Evolutionary conservation across 2,888 invertebrate species (phyloP), one percentile per base, ranked within the genome.

Genomic region (Cremastinae sp.): DNA sequence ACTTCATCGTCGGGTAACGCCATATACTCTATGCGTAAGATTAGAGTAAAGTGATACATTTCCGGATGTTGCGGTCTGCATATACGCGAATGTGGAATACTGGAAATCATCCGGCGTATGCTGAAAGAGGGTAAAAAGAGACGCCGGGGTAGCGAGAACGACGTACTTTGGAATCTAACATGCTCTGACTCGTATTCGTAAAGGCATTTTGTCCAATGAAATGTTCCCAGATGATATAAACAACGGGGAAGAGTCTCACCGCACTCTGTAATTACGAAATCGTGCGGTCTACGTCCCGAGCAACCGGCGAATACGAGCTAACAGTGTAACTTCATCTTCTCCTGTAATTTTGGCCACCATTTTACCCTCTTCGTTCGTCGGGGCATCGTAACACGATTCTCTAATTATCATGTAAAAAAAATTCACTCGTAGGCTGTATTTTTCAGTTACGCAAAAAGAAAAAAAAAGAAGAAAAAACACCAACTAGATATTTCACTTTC

Each of bases 131-230:
- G 5, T 3, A 34, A 36, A 58, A 49, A 49, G 56, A 16, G 20
- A 56, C 1, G 14, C 16, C 14, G 45, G 43, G 38, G 51, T 16
- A 41, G 41, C 51, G 34, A 61, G 62, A 28, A 22, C n/a, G 34
- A 38, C 22, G 47, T 28, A 66, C 41, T 49, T 70, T 78, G 81
- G 83, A 84, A 84, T 85, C 85, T 83, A 84, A 83, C 83, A 83
- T 83, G 78, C 80, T n/a, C n/a, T 79, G 73, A 66, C 74, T 41
- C 22, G 69, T 49, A 81, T 78, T 77, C 79, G 81, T 79, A 79
- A 65, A 82, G 80, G 78, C 80, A 74, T 77, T 76, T 79, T 80
- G 82, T 82, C 84, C 81, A 82, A 83, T 85, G 83, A 85, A 84
- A 82, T 82, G 84, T 82, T 78, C 73, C 12, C 66, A 78, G 69